phyloP scores from a whole-genome alignment of 2,888 invertebrate species.

The Dryobota labecula region DNA sequence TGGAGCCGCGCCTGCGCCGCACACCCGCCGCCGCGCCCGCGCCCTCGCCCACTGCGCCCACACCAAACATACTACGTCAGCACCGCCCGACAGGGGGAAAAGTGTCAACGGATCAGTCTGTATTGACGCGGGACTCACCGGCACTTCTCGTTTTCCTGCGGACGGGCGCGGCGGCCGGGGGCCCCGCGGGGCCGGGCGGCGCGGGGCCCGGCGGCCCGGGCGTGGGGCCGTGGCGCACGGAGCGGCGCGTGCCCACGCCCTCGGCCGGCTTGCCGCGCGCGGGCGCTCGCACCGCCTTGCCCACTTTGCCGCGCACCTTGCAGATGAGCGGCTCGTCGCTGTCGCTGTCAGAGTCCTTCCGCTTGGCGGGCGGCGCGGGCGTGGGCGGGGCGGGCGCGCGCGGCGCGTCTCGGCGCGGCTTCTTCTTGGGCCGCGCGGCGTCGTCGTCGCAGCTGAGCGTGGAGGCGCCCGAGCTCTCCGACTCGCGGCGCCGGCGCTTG shows the following conservation, averaged over 20 bases:
- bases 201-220: slow-evolving; percentile 71
- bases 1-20: slow-evolving; percentile 92
- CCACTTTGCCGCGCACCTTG: slow-evolving; percentile 90
- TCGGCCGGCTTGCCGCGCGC: slow-evolving; percentile 74
- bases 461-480: slow-evolving; percentile 93
- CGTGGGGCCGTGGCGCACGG: slow-evolving; percentile 87
- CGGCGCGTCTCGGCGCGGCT: slow-evolving; percentile 82
- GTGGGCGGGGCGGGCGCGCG: slow-evolving; percentile 86
- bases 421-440: slow-evolving; percentile 82
- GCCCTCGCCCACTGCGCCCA: slow-evolving; percentile 80
- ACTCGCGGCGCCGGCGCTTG: slow-evolving; percentile 95
- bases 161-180: slow-evolving; percentile 77
- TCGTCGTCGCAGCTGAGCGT: slow-evolving; percentile 91
- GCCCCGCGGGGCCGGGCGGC: slow-evolving; percentile 71
- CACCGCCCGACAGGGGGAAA: slow-evolving; percentile 21
- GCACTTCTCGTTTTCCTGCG: slow-evolving; percentile 93
- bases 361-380: slow-evolving; percentile 86
- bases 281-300: slow-evolving; percentile 59
- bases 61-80: slow-evolving; percentile 42
- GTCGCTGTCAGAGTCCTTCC: slow-evolving; percentile 94
- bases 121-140: slow-evolving; percentile 85
- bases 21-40: slow-evolving; percentile 73
- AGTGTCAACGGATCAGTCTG: slow-evolving; percentile 37
- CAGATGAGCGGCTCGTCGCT: slow-evolving; percentile 95
- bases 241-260: slow-evolving; percentile 90